Evolutionary conservation across 2,888 invertebrate species (phyloP).

Genomic region (Pristionchus entomophagus): DNA sequence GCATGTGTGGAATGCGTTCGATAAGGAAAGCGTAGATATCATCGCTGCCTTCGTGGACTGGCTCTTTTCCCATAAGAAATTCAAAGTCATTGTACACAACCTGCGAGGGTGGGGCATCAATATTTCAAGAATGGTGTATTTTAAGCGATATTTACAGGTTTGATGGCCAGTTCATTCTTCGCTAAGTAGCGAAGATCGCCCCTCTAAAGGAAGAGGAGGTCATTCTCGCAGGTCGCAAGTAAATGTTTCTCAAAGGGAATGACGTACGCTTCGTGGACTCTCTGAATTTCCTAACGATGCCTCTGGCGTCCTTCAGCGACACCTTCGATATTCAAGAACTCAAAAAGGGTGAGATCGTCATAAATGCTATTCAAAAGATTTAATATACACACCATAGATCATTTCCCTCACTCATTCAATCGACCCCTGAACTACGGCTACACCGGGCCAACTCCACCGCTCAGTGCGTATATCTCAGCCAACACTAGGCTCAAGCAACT

Average conservation of each 20-base stretch:
- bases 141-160: neutral
- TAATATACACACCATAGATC: neutral
- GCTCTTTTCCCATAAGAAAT: slow-evolving; percentile 3
- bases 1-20: neutral
- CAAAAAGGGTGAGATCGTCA: neutral
- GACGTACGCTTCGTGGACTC: neutral
- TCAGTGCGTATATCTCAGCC: neutral
- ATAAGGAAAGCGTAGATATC: neutral
- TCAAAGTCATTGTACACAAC: slow-evolving; percentile 6
- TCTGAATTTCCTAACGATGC: slow-evolving; percentile 3
- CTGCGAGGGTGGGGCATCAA: neutral
- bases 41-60: neutral
- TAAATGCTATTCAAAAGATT: too few species aligned
- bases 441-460: neutral
- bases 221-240: neutral
- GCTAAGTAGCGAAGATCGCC: neutral
- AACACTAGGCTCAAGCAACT: neutral
- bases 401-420: neutral
- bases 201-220: neutral
- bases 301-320: neutral
- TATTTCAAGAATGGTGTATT: neutral
- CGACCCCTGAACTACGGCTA: neutral
- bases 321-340: slow-evolving; percentile 1
- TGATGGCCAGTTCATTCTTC: slow-evolving; percentile 28
- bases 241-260: neutral